Evolutionary conservation across 2,113 vertebrate species (phyloP).

Genomic region (Microcebus griseorufus): DNA sequence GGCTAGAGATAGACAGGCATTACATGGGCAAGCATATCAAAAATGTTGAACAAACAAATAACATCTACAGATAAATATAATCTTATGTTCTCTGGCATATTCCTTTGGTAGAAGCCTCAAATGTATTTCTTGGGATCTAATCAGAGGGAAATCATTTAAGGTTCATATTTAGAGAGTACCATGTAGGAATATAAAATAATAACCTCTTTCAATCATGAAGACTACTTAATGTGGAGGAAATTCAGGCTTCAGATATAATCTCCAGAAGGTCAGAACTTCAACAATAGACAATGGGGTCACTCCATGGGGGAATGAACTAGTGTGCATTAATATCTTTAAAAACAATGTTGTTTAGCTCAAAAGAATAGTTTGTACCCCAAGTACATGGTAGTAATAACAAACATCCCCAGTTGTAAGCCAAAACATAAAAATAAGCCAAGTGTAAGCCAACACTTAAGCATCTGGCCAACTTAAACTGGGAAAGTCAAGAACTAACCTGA

Average conservation of each 20-base stretch:
- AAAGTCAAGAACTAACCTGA: background rate
- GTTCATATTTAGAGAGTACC: background rate
- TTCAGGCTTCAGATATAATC: background rate
- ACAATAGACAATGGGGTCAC: background rate
- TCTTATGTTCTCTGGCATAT: background rate
- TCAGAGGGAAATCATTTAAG: background rate
- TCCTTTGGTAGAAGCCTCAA: constrained; percentile 1
- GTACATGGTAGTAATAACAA: background rate
- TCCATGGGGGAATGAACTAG: background rate
- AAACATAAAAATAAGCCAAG: background rate
- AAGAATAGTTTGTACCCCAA: background rate
- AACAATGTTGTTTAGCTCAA: background rate
- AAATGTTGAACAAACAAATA: background rate
- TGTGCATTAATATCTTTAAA: background rate
- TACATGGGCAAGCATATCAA: background rate
- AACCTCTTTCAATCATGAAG: background rate
- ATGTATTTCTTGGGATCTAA: background rate
- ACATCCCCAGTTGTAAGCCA: background rate
- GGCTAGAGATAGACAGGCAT: background rate
- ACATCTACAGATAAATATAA: background rate
- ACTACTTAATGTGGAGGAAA: background rate
- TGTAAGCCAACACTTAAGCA: background rate
- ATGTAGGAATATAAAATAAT: constrained; percentile 4
- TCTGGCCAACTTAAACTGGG: background rate
- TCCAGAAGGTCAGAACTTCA: background rate